Conservation (phyloP, 1,140 invertebrate genomes). For the Zeugodacus cucurbitae region DNA sequence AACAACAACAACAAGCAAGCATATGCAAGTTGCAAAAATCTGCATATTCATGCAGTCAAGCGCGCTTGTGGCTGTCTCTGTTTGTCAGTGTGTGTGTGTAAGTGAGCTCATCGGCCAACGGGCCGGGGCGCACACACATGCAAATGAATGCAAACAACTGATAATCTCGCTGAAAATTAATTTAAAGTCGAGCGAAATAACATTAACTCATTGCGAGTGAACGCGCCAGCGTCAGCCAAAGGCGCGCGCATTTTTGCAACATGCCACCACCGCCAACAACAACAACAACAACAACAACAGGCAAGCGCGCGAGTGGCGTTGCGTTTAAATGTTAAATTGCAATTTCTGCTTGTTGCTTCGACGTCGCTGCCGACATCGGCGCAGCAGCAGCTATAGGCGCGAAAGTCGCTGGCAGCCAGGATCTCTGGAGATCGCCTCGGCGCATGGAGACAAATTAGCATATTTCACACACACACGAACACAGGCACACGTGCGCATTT, state of each 20-base stretch:
- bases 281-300: background rate
- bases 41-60: background rate
- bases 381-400: too few relatives aligned
- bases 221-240: conserved; percentile 3
- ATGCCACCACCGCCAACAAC: background rate
- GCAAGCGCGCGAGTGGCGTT: background rate
- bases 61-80: too few relatives aligned
- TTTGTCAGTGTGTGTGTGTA: background rate
- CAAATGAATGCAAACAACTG: conserved; percentile 30
- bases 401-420: background rate
- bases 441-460: conserved; percentile 30
- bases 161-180: conserved; percentile 37
- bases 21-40: background rate
- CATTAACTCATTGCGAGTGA: conserved; percentile 33
- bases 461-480: background rate
- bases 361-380: background rate
- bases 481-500: background rate
- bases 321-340: conserved; percentile 23
- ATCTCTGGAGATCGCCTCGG: conserved; percentile 16
- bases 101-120: too few relatives aligned
- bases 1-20: background rate
- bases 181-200: conserved; percentile 37
- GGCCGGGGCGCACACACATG: too few relatives aligned
- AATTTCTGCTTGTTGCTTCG: conserved; percentile 34
- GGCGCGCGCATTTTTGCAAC: background rate